Conservation (phyloP, 2,797 vertebrate genomes). For the Falco columbarius region DNA sequence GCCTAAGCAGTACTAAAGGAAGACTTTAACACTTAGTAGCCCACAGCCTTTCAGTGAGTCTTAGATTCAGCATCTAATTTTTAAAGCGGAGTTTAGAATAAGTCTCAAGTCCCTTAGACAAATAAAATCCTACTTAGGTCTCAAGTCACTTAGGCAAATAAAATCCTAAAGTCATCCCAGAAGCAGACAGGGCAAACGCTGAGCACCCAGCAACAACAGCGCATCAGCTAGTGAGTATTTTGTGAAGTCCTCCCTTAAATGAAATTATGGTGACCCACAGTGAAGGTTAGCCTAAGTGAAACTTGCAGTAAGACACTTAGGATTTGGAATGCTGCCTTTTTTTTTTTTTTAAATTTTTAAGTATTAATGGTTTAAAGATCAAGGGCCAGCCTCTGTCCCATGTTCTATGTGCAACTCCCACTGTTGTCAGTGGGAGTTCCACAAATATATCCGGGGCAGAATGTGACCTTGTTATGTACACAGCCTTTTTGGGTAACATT, state of each 20-base stretch:
- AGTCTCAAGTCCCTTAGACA: neutral
- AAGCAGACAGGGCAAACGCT: neutral
- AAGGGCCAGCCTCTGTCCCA: neutral
- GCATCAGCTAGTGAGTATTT: neutral
- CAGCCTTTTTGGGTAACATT: neutral
- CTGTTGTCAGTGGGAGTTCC: slow-evolving; percentile 32
- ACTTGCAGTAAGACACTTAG: neutral
- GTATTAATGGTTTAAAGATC: slow-evolving; percentile 45
- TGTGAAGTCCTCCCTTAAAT: neutral
- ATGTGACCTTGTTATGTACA: slow-evolving; percentile 7
- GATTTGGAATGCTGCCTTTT: neutral
- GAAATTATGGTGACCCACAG: neutral
- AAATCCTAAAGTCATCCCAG: neutral
- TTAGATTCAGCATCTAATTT: neutral
- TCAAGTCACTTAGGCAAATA: neutral
- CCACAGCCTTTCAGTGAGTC: neutral
- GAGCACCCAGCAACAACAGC: neutral
- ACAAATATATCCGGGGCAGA: slow-evolving; percentile 7
- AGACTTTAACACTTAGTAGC: neutral
- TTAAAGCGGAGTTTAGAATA: neutral
- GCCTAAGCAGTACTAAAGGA: neutral
- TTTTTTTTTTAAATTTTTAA: neutral
- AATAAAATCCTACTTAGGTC: neutral
- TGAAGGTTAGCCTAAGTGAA: neutral
- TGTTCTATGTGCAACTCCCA: slow-evolving; percentile 23